Evolutionary conservation across 2,888 invertebrate genomes (phyloP), one percentile per base, ranked within the genome.

Genomic region (Cordilura impudica): DNA sequence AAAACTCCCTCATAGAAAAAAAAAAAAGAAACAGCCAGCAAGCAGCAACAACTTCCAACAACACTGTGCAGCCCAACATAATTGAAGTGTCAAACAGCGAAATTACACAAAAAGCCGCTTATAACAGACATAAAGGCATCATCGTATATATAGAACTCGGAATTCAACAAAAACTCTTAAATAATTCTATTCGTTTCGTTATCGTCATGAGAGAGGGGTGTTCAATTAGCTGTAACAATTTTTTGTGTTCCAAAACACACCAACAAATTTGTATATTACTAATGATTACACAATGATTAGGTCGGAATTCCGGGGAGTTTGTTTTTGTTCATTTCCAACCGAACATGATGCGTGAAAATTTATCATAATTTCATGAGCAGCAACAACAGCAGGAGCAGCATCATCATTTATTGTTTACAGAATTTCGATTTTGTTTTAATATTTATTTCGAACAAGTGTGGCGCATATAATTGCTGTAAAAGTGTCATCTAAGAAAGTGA

Each of bases 171-270:
- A 26, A 14, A 18, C n/a, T 53, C 14, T 51, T 6, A 43, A 31
- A 35, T 29, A 54, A 56, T 56, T 45, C 51, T 84, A 84, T 83
- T 61, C 65, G 29, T 51, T 35, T 26, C 7, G 18, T 65, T 35
- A 45, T 65, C 83, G 84, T 83, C 84, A 84, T 84, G 85, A 78
- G 84, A 85, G 87, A 87, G 88, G 89, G 89, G 89, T 89, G 89
- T 83, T 88, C 89, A 89, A 89, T 89, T 89, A 88, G 89, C 88
- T 88, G 86, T 86, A 85, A 88, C 88, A 85, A 83, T 85, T 16
- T 54, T 31, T 69, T 31, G 4, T 21, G 10, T 47, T 61, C 58
- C 51, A 56, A n/a, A n/a, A 31, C 8, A 23, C 29, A 73, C 60
- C 58, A 75, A 69, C 61, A 71, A 86, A 84, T 85, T 86, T 83